Conservation (phyloP, 2,113 vertebrate species). For the Petrocephalus microphthalmus region DNA sequence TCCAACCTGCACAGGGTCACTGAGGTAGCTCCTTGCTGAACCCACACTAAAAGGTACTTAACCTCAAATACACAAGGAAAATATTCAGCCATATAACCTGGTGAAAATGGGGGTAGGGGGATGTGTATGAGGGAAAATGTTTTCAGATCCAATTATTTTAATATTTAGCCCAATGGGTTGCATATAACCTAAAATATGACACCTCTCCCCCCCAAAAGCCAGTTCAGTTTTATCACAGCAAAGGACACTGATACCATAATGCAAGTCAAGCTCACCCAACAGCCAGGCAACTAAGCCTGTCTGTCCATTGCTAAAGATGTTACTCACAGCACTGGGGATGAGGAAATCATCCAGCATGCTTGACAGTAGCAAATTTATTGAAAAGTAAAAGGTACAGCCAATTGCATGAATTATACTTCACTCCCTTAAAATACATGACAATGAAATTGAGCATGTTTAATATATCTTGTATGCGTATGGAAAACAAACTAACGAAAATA, state of each 20-base stretch:
- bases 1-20: background rate
- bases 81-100: background rate
- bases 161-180: background rate
- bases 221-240: background rate
- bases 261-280: background rate
- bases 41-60: background rate
- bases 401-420: background rate
- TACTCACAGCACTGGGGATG: background rate
- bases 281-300: background rate
- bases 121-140: background rate
- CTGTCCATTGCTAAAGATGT: background rate
- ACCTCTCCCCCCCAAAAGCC: background rate
- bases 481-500: background rate
- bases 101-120: background rate
- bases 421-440: background rate
- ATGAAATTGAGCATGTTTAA: slow-evolving; percentile 2
- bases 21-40: background rate
- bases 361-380: slow-evolving; percentile 19
- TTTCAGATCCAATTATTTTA: background rate
- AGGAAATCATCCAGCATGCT: background rate
- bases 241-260: background rate
- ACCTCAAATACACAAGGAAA: background rate
- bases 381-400: slow-evolving; percentile 21
- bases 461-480: slow-evolving; percentile 3
- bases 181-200: background rate